Evolutionary conservation across 2,888 invertebrate genomes (phyloP), one percentile per base, ranked within the genome.

Genomic region (Drosophila fulvimacula): DNA sequence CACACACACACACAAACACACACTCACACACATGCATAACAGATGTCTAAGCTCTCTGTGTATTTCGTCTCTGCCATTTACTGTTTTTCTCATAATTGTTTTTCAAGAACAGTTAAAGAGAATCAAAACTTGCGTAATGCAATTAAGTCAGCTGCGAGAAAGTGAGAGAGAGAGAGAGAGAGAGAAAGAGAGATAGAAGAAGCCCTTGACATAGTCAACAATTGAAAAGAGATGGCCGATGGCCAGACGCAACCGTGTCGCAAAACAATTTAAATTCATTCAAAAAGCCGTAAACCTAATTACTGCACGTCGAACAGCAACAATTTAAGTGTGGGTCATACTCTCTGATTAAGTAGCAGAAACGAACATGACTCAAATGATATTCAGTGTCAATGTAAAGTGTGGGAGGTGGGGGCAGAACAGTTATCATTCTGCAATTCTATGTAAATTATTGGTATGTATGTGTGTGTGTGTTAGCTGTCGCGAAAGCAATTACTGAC

Each of bases 251-350:
- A 48, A 49, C 39, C 46, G 64, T 63, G 52, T 30, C 71, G 83
- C 88, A 82, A 57, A 82, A 82, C 76, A 82, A 86, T 83, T 88
- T 63, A 67, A 88, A 70, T 81, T 83, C 81, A 81, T 88, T 87
- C 69, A 81, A 75, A 72, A 69, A 70, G 66, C 76, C 70, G 77
- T 70, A 77, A 83, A 74, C 70, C 68, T 81, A 87, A 85, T 87
- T 89, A 89, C 62, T 51, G 62, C 15, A 68, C 51, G 42, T 39
- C 41, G 48, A 58, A 48, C 58, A 57, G 49, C 53, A 51, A 41
- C 36, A 67, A 66, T 39, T 51, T 30, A 76, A 70, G 39, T 61
- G 41, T 24, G 38, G 41, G 44, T 36, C 41, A 49, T 30, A 58
- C 58, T 30, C 58, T 30, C 10, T 19, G 48, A 56, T 39, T 38